phyloP scores from a whole-genome alignment of 2,113 vertebrate genomes.

The Dicrurus megarhynchus region DNA sequence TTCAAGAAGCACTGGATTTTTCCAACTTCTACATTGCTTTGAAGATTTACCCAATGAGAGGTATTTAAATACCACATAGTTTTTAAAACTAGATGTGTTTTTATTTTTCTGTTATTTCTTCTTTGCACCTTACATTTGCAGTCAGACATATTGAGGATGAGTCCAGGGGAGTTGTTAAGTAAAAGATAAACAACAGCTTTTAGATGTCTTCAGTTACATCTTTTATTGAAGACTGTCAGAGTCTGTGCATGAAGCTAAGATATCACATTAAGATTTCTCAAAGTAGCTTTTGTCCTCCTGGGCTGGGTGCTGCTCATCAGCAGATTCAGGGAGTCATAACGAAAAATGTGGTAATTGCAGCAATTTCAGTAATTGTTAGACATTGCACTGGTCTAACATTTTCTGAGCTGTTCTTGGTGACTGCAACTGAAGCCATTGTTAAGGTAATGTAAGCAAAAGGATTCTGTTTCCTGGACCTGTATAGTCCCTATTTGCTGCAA shows the following conservation, averaged over 20 bases:
- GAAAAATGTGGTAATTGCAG: neutral
- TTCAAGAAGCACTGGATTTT: neutral
- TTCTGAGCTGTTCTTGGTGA: neutral
- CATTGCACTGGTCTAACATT: neutral
- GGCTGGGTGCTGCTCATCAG: neutral
- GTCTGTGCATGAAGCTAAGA: neutral
- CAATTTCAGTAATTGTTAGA: neutral
- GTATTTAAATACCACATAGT: neutral
- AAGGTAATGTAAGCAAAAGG: rapidly evolving
- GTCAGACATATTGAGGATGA: neutral
- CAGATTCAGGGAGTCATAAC: neutral
- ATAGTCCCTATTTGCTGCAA: neutral
- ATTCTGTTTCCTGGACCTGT: rapidly evolving
- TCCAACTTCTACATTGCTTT: neutral
- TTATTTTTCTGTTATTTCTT: neutral
- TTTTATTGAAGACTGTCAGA: neutral
- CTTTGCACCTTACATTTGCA: neutral
- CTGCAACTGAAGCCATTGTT: neutral
- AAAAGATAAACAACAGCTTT: neutral
- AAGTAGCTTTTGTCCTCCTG: neutral
- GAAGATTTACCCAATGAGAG: neutral
- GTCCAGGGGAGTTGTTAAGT: neutral
- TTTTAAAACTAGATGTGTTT: neutral
- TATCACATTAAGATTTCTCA: neutral
- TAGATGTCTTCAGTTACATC: neutral